Evolutionary conservation across 1,140 invertebrate species (phyloP).

Genomic region (Scaptomyza graminum): DNA sequence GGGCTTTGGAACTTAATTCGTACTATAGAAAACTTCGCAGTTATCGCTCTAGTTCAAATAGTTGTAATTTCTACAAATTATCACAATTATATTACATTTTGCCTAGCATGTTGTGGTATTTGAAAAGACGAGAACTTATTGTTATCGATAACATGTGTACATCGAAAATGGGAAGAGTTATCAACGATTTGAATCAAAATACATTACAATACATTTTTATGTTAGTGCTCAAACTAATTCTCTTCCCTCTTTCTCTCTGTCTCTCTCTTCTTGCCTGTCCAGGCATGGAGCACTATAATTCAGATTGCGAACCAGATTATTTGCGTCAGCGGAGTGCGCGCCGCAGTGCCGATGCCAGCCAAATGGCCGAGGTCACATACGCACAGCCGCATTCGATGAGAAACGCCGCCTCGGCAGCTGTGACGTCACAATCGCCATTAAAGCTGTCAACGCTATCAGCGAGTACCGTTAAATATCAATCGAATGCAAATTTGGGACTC

Average conservation of each 20-base stretch:
- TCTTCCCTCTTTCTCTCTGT: neutral
- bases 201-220: no score
- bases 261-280: conserved; percentile 24
- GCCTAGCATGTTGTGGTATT: no score
- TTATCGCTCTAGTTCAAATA: no score
- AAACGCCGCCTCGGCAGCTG: conserved; percentile 66
- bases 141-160: no score
- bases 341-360: conserved; percentile 38
- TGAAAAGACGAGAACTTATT: no score
- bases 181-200: neutral
- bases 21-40: no score
- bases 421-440: conserved; percentile 81
- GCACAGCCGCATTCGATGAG: conserved; percentile 65
- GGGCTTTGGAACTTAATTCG: no score
- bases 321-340: conserved; percentile 84
- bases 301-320: conserved; percentile 85
- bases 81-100: no score
- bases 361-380: conserved; percentile 55
- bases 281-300: conserved; percentile 86
- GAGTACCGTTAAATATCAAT: conserved; percentile 63
- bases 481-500: conserved; percentile 71
- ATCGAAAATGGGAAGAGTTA: neutral
- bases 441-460: conserved; percentile 57
- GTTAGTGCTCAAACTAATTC: no score
- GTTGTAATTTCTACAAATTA: no score